Conservation (phyloP, 2,797 vertebrate genomes). For the Pangasius mekongensis region DNA sequence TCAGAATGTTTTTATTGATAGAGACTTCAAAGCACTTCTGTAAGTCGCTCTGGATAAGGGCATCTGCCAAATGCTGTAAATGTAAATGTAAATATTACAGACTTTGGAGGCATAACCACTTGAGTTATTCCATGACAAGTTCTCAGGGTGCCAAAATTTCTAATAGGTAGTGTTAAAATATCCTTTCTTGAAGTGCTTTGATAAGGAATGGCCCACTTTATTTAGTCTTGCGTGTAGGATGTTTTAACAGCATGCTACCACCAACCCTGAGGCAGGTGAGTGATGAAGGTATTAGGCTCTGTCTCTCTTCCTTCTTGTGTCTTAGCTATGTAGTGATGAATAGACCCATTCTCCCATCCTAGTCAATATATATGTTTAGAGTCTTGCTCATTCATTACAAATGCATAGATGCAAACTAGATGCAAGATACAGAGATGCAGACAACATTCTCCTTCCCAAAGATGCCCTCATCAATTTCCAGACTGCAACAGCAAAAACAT, state of each 20-base stretch:
- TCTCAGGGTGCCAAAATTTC: neutral
- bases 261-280: conserved; percentile 2
- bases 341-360: conserved; percentile 27
- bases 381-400: conserved; percentile 33
- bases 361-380: conserved; percentile 24
- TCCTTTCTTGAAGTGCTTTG: conserved; percentile 21
- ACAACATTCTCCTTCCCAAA: neutral
- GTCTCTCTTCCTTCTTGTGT: conserved; percentile 19
- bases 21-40: too few species aligned
- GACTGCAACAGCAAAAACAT: neutral
- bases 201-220: conserved; percentile 36
- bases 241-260: conserved; percentile 20
- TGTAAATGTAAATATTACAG: neutral
- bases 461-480: neutral
- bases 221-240: conserved; percentile 17
- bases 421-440: conserved; percentile 33
- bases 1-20: too few species aligned
- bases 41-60: too few species aligned
- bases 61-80: too few species aligned
- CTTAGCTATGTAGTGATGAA: conserved; percentile 20
- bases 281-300: neutral
- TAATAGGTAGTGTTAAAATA: conserved; percentile 6
- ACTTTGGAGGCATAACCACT: neutral
- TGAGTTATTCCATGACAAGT: neutral
- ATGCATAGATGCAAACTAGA: conserved; percentile 21